A percentile compares a stretch with the other conserved stretches of the same genome.
Evolutionary conservation across 2,113 vertebrate species (phyloP).

Genomic region (Mustela lutreola): DNA sequence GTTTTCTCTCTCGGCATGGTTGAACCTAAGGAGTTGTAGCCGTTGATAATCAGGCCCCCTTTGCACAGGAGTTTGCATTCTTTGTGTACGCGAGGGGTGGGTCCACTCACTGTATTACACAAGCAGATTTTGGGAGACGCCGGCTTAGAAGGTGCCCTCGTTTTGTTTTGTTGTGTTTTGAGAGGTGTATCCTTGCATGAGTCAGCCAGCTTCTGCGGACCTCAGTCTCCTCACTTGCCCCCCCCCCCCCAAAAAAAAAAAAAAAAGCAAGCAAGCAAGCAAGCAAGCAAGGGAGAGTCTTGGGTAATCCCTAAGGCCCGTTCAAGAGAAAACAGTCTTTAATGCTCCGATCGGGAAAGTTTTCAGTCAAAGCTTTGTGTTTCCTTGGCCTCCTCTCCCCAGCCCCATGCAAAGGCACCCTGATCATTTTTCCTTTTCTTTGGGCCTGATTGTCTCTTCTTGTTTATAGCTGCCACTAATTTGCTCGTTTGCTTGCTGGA

Average conservation of each 20-base stretch:
- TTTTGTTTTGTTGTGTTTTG: not conserved
- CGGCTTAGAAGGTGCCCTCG: not conserved
- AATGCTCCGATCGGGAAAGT: constrained; percentile 74
- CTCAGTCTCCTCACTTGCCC: not conserved
- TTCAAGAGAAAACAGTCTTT: constrained; percentile 1
- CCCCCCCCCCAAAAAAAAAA: not conserved
- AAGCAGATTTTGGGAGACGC: not conserved
- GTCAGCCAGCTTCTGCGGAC: not conserved
- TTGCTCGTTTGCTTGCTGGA: constrained; percentile 98
- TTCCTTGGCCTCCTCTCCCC: constrained; percentile 57
- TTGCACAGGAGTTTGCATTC: not conserved
- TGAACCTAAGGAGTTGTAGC: not conserved
- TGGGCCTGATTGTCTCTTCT: constrained; percentile 94
- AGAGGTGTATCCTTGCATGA: not conserved
- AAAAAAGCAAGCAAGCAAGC: not conserved
- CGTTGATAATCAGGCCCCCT: not conserved
- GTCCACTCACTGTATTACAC: not conserved
- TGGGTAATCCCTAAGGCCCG: not conserved
- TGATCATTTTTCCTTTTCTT: constrained; percentile 87
- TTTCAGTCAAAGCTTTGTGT: constrained; percentile 78
- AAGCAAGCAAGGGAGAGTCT: not conserved
- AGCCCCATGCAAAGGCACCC: constrained; percentile 73
- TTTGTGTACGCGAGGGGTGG: not conserved
- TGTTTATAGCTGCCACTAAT: constrained; percentile 97
- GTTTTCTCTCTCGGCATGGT: not conserved